phyloP scores from a whole-genome alignment of 2,113 vertebrate species.

The Micronycteris hirsuta region DNA sequence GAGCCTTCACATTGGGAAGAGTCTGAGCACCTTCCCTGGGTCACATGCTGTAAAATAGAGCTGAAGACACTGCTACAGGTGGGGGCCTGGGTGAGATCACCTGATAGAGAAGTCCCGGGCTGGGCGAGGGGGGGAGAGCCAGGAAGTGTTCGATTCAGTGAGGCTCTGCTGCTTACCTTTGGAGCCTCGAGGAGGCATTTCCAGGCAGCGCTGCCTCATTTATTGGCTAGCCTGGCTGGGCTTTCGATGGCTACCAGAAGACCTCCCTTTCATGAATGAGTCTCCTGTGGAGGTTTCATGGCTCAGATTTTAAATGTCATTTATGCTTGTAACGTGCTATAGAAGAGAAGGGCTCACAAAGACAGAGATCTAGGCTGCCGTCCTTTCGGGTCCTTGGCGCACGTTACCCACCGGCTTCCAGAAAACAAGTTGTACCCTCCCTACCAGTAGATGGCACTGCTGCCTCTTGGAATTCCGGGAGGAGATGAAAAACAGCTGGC shows the following conservation, averaged over 20 bases:
- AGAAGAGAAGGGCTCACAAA: constrained; percentile 13
- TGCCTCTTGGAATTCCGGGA: constrained; percentile 59
- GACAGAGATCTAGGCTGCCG: neutral
- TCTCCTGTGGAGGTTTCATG: neutral
- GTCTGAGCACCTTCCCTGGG: neutral
- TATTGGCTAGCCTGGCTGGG: neutral
- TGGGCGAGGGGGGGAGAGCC: neutral
- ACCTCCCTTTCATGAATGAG: neutral
- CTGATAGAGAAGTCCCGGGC: neutral
- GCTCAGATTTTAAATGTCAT: neutral
- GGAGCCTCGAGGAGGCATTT: constrained; percentile 1
- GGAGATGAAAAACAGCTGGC: neutral
- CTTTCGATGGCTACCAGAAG: neutral
- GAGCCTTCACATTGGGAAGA: neutral
- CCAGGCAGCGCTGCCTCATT: neutral
- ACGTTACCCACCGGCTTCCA: neutral
- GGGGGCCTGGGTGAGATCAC: neutral
- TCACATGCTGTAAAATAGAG: neutral
- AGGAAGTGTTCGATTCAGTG: neutral
- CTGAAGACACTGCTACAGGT: constrained; percentile 29
- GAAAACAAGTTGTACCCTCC: constrained; percentile 25
- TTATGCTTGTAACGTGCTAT: neutral
- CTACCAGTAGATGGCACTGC: constrained; percentile 65
- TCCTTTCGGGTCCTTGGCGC: neutral
- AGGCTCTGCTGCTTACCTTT: neutral